phyloP scores from a whole-genome alignment of 2,888 invertebrate genomes.

The Ceratothoa steindachneri region DNA sequence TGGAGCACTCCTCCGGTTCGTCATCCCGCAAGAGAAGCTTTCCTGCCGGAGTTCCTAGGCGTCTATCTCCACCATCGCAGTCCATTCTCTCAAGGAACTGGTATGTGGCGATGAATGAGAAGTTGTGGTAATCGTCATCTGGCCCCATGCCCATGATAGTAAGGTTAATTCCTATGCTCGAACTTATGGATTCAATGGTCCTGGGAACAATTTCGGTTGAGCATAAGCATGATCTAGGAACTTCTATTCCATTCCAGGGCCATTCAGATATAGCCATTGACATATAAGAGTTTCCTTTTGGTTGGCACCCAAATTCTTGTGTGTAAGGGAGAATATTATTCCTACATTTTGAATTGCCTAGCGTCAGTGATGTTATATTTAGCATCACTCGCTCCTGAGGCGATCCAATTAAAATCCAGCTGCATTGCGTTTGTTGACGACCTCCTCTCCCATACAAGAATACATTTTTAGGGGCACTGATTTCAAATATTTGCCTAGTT shows the following conservation, averaged over 20 bases:
- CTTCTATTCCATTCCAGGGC: conserved; percentile 35
- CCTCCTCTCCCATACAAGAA: conserved; percentile 80
- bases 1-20: conserved; percentile 22
- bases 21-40: conserved; percentile 27
- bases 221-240: conserved; percentile 37
- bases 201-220: conserved; percentile 29
- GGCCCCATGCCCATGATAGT: conserved; percentile 69
- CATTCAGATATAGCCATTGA: conserved; percentile 33
- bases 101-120: conserved; percentile 71
- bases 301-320: conserved; percentile 29
- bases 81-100: conserved; percentile 61
- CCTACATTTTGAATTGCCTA: conserved; percentile 26
- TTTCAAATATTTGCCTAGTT: background rate
- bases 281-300: conserved; percentile 26
- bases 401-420: conserved; percentile 69
- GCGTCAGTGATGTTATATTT: conserved; percentile 24
- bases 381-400: conserved; percentile 55
- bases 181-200: conserved; percentile 61
- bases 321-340: conserved; percentile 32
- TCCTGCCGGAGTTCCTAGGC: conserved; percentile 51
- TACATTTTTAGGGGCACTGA: conserved; percentile 69
- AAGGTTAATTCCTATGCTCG: conserved; percentile 71
- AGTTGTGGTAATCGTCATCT: conserved; percentile 74
- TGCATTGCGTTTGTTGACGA: conserved; percentile 69
- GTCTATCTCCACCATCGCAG: conserved; percentile 63